phyloP scores from a whole-genome alignment of 2,113 vertebrate genomes.

The Tyrannus savana region DNA sequence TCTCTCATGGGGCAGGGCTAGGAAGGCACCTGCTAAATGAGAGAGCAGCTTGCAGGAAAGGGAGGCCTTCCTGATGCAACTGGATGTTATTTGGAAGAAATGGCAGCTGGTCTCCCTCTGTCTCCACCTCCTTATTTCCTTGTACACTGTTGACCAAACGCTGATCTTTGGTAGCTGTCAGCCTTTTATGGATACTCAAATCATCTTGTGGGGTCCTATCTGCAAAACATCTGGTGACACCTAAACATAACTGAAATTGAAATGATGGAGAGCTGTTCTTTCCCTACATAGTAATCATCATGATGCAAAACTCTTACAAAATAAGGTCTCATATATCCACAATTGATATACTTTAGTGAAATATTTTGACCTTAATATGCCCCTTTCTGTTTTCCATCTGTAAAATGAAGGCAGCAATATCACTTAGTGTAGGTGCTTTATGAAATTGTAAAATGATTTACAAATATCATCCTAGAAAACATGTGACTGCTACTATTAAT shows the following conservation, averaged over 20 bases:
- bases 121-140: fast-evolving
- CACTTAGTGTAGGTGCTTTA: neutral
- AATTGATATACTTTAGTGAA: neutral
- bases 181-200: neutral
- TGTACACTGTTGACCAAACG: neutral
- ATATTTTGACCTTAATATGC: neutral
- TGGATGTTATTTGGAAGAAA: neutral
- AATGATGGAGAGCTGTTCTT: neutral
- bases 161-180: neutral
- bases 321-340: neutral
- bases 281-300: neutral
- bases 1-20: fast-evolving
- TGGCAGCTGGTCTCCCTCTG: neutral
- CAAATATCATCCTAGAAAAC: neutral
- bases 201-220: neutral
- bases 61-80: neutral
- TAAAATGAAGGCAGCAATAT: neutral
- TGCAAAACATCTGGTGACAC: neutral
- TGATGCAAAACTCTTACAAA: neutral
- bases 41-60: neutral
- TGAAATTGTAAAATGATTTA: neutral
- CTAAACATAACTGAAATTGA: neutral
- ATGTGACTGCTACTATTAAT: neutral
- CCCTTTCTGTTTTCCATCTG: neutral
- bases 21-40: neutral